Evolutionary conservation across 1,140 invertebrate genomes (phyloP), one percentile per base, ranked within the genome.

Genomic region (Lordiphosa collinella): DNA sequence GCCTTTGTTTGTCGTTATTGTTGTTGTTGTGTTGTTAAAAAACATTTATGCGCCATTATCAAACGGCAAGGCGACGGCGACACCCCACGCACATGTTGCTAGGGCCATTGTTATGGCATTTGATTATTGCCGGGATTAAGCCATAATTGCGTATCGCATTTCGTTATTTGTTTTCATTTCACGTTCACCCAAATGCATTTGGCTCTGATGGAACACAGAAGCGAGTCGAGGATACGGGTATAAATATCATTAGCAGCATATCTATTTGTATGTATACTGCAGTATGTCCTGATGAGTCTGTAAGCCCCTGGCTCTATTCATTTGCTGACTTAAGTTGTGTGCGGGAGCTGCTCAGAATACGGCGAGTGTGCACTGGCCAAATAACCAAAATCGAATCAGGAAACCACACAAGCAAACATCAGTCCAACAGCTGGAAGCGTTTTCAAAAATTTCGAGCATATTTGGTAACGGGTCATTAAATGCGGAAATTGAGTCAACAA

Each of bases 401-500:
- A 66, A 66, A 66, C 63, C 63, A 34, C 63, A 66, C 13, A 16
- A 13, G 34, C 43, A 49, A 34, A 47, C 41, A 53, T 34, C 25
- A 16, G 22, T 35, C 25, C 16, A 35, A 3, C 12, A 38, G 41
- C 41, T 12, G 29, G 29, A 8, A 44, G 41, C 41, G 25, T 22
- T 69, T 69, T 75, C 54, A 37, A 76, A 76, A 76, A 71, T 71
- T 75, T 76, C 73, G 54, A 72, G 73, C 75, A 74, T 70, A 74
- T 80, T 80, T 79, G 69, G 76, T 61, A 86, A 86, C 73, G 84
- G 70, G 60, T 86, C 84, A 86, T 86, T 86, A 86, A 86, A 86
- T 86, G 70, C 73, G 84, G 73, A 86, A 86, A 86, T 86, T 82
- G 82, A 86, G 72, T 82, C 82, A 86, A 86, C 82, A 86, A 86